These are phyloP conservation scores for Enteromius paludinosus DNA, from an alignment of 2,797 vertebrate species.

Conservation along the genomic window DNA sequence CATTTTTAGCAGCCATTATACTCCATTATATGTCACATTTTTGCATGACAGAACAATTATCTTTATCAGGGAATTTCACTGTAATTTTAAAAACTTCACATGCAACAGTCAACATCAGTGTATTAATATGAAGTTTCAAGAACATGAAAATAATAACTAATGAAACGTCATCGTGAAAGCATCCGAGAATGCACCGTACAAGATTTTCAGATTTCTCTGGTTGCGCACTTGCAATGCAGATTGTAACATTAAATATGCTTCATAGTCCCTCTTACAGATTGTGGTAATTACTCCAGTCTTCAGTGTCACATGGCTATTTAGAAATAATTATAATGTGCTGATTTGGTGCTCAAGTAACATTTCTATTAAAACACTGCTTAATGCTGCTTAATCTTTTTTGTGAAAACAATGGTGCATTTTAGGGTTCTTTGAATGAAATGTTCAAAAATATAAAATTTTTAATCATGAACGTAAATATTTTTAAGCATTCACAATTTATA, in stretches of 20 bases:
- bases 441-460: neutral
- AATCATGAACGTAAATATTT: neutral
- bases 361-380: neutral
- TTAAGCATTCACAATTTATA: neutral
- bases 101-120: neutral
- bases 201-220: conserved; percentile 49
- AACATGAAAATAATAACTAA: neutral
- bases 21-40: neutral
- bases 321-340: neutral
- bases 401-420: neutral
- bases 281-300: neutral
- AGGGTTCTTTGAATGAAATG: neutral
- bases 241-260: conserved; percentile 43
- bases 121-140: neutral
- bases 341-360: neutral
- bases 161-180: neutral
- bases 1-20: neutral
- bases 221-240: conserved; percentile 60
- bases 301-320: neutral
- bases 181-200: conserved; percentile 70
- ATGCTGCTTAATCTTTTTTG: neutral
- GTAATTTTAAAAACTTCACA: conserved; percentile 36
- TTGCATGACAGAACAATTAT: neutral
- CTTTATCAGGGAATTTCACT: conserved; percentile 71
- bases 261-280: conserved; percentile 45